Evolutionary conservation across 2,888 invertebrate species (phyloP), one percentile per base, ranked within the genome.

Genomic region (Holacanthella duospinosa): DNA sequence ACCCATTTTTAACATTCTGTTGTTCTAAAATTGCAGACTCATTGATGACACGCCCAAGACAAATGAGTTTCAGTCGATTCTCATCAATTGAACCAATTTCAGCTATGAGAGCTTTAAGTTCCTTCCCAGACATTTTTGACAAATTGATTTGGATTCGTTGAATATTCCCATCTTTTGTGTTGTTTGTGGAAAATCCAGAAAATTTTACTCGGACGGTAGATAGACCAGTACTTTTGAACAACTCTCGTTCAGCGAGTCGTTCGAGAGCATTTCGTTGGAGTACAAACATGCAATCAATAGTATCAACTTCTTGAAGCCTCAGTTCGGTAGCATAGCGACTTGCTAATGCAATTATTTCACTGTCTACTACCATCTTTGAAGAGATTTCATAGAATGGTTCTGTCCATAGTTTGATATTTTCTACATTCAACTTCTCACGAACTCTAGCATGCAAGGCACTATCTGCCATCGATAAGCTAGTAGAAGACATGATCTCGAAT

Each of bases 391-490:
- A 82, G 75, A 85, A 89, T 0, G 89, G 89, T 21, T 83, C 79
- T 71, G 86, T 80, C 89, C 90, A 90, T 64, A 90, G 77, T 75
- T 88, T 88, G 3, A 89, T 80, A 68, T 82, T 81, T 63, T 85
- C 84, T 62, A 80, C 78, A 70, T 87, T 86, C 43, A 90, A 77
- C 73, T 83, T 84, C 1, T 83, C 83, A 26, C 86, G 80, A 19
- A 88, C 25, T 1, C 70, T 60, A 24, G 72, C 72, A 59, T 71
- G 64, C 24, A 69, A 26, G 21, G 68, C 68, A 60, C 21, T 64
- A 21, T 63, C 64, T 1, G 64, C 57, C 21, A 67, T 43, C 56
- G 43, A 60, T n/a, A 59, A 9, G 9, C 16, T 43, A 12, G 59
- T 59, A 9, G 44, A 43, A 43, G 59, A 59, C 48, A 44, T 44